phyloP scores from a whole-genome alignment of 2,113 vertebrate genomes.

The Sylvietta virens region DNA sequence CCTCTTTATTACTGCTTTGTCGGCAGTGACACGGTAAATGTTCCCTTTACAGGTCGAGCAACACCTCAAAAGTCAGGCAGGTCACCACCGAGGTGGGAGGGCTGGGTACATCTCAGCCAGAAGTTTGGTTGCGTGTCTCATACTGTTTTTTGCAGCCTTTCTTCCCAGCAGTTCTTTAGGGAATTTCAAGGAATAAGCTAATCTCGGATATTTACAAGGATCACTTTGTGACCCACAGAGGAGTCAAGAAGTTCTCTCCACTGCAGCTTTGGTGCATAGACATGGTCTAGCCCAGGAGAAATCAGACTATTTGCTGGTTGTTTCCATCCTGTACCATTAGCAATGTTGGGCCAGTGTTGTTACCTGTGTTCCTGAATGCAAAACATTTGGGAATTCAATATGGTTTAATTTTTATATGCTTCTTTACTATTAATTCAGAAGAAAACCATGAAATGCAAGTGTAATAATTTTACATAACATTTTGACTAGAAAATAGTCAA shows the following conservation, averaged over 20 bases:
- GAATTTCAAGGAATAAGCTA: not conserved
- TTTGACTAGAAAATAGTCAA: not conserved
- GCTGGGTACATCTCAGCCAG: not conserved
- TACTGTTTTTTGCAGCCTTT: accelerated
- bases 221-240: accelerated
- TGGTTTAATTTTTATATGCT: not conserved
- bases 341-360: accelerated
- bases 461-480: not conserved
- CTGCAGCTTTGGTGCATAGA: not conserved
- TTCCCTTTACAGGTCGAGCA: not conserved
- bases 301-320: accelerated
- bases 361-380: not conserved
- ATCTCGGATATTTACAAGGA: not conserved
- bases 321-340: not conserved
- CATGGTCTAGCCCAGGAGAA: not conserved
- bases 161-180: not conserved
- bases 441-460: not conserved
- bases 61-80: not conserved
- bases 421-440: not conserved
- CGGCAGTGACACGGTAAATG: not conserved
- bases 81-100: not conserved
- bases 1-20: not conserved
- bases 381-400: not conserved
- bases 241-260: too few species aligned
- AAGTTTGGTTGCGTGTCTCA: not conserved